Evolutionary conservation across 1,140 invertebrate species (phyloP).

Genomic region (Triops cancriformis): DNA sequence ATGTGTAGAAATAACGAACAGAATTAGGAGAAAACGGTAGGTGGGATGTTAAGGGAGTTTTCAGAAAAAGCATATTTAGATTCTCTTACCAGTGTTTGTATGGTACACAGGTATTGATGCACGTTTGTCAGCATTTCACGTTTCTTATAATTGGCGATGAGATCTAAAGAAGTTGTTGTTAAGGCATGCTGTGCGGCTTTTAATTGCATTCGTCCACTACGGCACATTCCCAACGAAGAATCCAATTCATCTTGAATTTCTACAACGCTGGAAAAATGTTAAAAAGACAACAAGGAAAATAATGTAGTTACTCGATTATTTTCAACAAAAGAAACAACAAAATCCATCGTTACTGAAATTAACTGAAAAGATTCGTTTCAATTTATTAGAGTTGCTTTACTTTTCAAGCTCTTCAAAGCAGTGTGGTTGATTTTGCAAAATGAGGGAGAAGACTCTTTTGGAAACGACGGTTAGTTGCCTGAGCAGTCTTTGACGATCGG

Average conservation of each 20-base stretch:
- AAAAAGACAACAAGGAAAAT: no score
- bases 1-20: no score
- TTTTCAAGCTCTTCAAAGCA: slow-evolving; percentile 73
- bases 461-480: slow-evolving; percentile 77
- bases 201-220: slow-evolving; percentile 58
- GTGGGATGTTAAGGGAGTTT: no score
- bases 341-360: no score
- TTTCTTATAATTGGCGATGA: slow-evolving; percentile 78
- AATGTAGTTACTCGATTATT: no score
- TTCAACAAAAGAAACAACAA: no score
- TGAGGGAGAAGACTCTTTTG: slow-evolving; percentile 80
- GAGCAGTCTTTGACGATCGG: slow-evolving; percentile 54
- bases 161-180: slow-evolving; percentile 71
- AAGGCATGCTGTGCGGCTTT: slow-evolving; percentile 66
- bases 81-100: slow-evolving; percentile 63
- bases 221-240: slow-evolving; percentile 59
- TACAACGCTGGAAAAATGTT: slow-evolving; percentile 53
- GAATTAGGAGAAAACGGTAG: slow-evolving; percentile 32
- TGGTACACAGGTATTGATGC: slow-evolving; percentile 65
- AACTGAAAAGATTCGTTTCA: no score
- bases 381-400: slow-evolving; percentile 28
- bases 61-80: no score
- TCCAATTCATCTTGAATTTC: slow-evolving; percentile 64
- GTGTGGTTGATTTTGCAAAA: slow-evolving; percentile 74
- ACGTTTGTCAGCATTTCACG: slow-evolving; percentile 67